Percentiles rank a stretch among this genome's conserved stretches.
Conservation (phyloP, 2,113 vertebrate species). For the Takifugu bimaculatus region DNA sequence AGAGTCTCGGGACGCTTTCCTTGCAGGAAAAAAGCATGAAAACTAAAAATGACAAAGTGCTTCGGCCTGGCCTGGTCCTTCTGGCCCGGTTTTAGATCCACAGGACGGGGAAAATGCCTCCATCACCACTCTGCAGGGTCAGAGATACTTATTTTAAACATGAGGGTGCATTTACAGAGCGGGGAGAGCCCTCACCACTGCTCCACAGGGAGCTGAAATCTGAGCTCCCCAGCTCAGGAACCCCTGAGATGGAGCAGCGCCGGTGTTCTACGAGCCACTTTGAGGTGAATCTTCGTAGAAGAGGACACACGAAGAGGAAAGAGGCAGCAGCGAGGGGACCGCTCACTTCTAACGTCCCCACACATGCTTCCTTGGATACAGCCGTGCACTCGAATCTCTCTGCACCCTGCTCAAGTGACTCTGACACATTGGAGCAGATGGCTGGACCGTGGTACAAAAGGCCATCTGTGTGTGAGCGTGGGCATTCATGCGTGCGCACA, state of each 20-base stretch:
- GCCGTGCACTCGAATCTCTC: constrained; percentile 20
- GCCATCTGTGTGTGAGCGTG: constrained; percentile 43
- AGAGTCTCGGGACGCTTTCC: no score
- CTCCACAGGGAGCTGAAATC: background rate
- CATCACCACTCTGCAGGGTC: background rate
- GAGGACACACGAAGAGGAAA: background rate
- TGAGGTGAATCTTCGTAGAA: background rate
- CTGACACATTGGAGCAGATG: constrained; percentile 46
- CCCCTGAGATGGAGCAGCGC: no score
- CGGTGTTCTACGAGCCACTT: no score
- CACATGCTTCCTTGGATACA: constrained; percentile 13
- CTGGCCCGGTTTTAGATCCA: background rate
- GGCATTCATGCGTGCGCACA: constrained; percentile 16
- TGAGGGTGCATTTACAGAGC: background rate
- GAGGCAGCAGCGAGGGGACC: background rate
- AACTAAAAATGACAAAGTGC: no score
- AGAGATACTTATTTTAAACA: background rate
- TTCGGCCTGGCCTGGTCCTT: no score
- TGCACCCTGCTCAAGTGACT: constrained; percentile 1
- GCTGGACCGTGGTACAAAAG: constrained; percentile 30
- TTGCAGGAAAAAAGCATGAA: no score
- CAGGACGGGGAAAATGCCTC: background rate
- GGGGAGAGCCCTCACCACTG: background rate
- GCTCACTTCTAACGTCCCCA: background rate
- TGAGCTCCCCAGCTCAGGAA: no score